Percentiles rank a stretch among this genome's conserved stretches.
These are phyloP conservation scores for Desoria tigrina DNA, from an alignment of 2,888 invertebrate genomes.

Conservation along the genomic window DNA sequence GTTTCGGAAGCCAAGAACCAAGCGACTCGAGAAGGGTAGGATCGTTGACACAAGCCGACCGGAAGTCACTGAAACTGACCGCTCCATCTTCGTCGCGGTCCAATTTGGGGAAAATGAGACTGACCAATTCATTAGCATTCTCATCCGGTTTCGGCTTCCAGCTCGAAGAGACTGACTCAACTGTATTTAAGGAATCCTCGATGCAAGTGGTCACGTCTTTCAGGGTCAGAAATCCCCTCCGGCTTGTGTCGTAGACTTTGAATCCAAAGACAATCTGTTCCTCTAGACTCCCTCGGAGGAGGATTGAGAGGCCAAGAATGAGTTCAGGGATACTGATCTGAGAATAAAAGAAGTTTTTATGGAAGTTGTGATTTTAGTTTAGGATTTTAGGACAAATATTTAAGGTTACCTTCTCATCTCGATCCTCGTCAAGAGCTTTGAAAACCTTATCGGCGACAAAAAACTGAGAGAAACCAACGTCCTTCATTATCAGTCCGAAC, in stretches of 20 bases:
- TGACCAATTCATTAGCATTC: neutral
- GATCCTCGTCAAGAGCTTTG: neutral
- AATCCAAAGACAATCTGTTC: neutral
- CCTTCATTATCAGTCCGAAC: neutral
- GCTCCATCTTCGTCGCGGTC: neutral
- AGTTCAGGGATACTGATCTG: neutral
- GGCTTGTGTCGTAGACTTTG: neutral
- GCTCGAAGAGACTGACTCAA: neutral
- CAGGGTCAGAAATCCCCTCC: neutral
- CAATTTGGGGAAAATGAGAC: slow-evolving; percentile 5
- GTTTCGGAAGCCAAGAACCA: neutral
- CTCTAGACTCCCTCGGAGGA: neutral
- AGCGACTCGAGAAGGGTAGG: neutral
- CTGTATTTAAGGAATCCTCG: neutral
- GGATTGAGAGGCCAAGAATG: neutral
- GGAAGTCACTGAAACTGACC: neutral
- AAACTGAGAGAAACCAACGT: neutral
- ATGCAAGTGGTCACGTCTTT: neutral
- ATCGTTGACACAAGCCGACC: slow-evolving; percentile 2
- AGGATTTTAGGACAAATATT: neutral
- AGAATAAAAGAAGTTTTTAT: neutral
- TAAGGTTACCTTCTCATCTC: neutral
- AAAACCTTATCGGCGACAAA: neutral
- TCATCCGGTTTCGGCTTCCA: neutral
- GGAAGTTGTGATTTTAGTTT: neutral